Evolutionary conservation across 2,113 vertebrate genomes (phyloP).

Genomic region (Monopterus albus): DNA sequence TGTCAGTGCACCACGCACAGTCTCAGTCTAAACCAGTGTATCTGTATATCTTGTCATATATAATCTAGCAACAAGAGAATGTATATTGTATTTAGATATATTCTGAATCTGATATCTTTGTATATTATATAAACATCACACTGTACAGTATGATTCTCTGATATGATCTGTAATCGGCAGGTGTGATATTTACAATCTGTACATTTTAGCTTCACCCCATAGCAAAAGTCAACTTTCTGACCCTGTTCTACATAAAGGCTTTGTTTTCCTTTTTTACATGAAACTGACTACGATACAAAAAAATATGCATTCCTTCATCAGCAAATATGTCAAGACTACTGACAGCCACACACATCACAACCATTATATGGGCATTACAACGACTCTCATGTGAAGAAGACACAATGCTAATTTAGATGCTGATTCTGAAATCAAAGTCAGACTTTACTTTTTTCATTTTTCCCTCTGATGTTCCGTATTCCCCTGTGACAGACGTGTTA

Average conservation of each 20-base stretch:
- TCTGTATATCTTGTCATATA: constrained; percentile 53
- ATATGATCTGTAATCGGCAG: constrained; percentile 65
- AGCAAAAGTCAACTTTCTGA: constrained; percentile 42
- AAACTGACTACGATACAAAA: constrained; percentile 47
- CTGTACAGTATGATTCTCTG: constrained; percentile 69
- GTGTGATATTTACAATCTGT: constrained; percentile 75
- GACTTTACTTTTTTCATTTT: neutral
- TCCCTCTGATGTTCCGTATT: neutral
- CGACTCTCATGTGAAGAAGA: constrained; percentile 28
- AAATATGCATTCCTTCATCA: constrained; percentile 46
- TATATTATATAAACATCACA: constrained; percentile 64
- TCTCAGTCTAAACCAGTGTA: constrained; percentile 40
- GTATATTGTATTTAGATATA: constrained; percentile 62
- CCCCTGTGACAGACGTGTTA: constrained; percentile 30
- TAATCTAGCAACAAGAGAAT: constrained; percentile 53
- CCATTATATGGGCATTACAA: constrained; percentile 36
- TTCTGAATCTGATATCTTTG: constrained; percentile 58
- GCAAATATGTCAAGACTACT: constrained; percentile 46
- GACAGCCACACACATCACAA: constrained; percentile 40
- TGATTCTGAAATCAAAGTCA: neutral
- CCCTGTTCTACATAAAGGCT: constrained; percentile 16
- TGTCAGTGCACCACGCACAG: constrained; percentile 75
- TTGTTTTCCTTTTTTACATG: constrained; percentile 33
- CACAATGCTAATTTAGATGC: neutral
- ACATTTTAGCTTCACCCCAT: constrained; percentile 57